phyloP scores from a whole-genome alignment of 2,888 invertebrate species.

The Ischnura elegans region DNA sequence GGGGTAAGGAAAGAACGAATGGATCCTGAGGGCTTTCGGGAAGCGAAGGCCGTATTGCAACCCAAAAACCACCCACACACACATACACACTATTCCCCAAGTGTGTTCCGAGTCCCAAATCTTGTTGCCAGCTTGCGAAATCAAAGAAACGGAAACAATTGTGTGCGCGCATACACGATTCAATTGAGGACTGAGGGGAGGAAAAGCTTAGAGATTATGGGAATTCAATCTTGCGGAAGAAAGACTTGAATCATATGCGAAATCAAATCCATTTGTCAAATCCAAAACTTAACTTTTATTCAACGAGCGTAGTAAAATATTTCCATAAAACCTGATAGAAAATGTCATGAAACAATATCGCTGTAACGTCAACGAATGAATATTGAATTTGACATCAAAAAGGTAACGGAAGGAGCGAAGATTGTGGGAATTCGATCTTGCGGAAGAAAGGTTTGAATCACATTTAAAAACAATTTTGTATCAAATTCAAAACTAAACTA shows the following conservation, averaged over 20 bases:
- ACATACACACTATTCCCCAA: background rate
- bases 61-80: background rate
- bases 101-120: background rate
- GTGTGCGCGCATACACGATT: background rate
- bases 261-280: background rate
- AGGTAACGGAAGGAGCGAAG: background rate
- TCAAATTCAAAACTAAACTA: background rate
- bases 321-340: background rate
- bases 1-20: too few relatives aligned
- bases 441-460: background rate
- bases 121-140: conserved; percentile 7
- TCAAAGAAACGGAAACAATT: conserved; percentile 1
- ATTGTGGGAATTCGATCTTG: background rate
- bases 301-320: background rate
- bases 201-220: background rate
- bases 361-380: too few relatives aligned
- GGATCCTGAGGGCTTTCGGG: background rate
- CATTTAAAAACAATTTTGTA: background rate
- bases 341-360: too few relatives aligned
- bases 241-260: background rate
- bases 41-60: background rate
- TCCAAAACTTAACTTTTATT: background rate
- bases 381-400: too few relatives aligned
- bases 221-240: background rate
- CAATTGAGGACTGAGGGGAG: background rate